Evolutionary conservation across 2,797 vertebrate species (phyloP).

Genomic region (Galaxias olidus): DNA sequence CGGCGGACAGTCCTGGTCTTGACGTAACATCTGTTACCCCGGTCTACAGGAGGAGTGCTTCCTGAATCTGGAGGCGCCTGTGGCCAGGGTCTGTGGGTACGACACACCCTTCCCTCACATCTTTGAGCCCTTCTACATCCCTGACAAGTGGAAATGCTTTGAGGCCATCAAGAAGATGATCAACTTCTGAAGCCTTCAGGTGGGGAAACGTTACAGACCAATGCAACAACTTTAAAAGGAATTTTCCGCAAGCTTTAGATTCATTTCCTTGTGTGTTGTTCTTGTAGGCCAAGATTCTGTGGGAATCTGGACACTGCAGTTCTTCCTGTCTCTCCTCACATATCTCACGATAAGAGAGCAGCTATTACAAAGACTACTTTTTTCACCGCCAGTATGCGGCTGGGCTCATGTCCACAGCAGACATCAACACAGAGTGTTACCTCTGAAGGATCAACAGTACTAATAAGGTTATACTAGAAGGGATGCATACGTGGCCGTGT

Average conservation of each 20-base stretch:
- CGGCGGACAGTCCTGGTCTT: no score
- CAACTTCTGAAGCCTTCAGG: slow-evolving; percentile 83
- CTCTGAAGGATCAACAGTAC: slow-evolving; percentile 29
- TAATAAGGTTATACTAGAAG: slow-evolving; percentile 22
- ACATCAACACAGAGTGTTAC: slow-evolving; percentile 59
- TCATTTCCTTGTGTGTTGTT: neutral
- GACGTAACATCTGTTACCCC: no score
- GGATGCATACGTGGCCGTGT: slow-evolving; percentile 13
- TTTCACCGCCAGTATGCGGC: slow-evolving; percentile 58
- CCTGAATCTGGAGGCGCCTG: slow-evolving; percentile 94
- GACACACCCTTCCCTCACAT: slow-evolving; percentile 98
- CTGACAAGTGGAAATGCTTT: slow-evolving; percentile 99
- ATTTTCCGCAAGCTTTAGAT: no score
- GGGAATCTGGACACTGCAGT: slow-evolving; percentile 41
- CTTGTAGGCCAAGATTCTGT: slow-evolving; percentile 42
- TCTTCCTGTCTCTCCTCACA: slow-evolving; percentile 44
- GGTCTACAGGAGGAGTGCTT: slow-evolving; percentile 92
- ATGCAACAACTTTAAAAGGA: slow-evolving; percentile 7
- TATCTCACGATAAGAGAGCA: slow-evolving; percentile 50
- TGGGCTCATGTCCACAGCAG: slow-evolving; percentile 34
- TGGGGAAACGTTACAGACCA: slow-evolving; percentile 22
- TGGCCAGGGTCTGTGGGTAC: slow-evolving; percentile 94
- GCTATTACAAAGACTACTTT: slow-evolving; percentile 60
- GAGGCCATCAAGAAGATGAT: slow-evolving; percentile 95
- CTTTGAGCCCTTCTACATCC: slow-evolving; percentile 98